phyloP scores from a whole-genome alignment of 2,888 invertebrate genomes.

The Eucera pruinosa region DNA sequence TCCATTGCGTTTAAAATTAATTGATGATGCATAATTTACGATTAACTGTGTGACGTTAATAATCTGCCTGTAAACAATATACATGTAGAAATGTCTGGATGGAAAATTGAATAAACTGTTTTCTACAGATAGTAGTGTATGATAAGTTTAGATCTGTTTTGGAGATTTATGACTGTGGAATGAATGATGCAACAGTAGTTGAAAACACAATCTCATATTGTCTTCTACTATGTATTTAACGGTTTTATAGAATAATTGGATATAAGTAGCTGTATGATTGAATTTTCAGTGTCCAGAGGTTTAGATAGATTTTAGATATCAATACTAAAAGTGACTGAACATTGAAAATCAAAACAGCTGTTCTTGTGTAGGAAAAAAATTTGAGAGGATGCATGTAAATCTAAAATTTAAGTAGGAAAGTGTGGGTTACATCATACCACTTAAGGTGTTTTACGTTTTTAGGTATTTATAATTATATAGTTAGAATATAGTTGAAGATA shows the following conservation, averaged over 20 bases:
- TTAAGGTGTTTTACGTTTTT: no score
- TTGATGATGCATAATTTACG: neutral
- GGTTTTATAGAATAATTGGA: neutral
- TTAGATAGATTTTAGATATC: no score
- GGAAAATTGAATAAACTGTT: neutral
- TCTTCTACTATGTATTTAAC: neutral
- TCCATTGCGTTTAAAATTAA: neutral
- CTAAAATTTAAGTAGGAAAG: no score
- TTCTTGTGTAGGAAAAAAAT: no score
- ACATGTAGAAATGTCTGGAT: neutral
- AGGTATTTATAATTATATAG: no score
- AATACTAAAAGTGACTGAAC: no score
- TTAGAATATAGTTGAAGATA: no score
- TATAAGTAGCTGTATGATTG: no score
- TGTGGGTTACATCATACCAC: no score
- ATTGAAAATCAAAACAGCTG: no score
- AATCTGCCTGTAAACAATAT: neutral
- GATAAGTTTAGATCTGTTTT: constrained; percentile 32
- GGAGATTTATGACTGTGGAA: constrained; percentile 10
- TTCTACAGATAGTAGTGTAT: neutral
- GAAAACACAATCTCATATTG: constrained; percentile 6
- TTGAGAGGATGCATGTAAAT: no score
- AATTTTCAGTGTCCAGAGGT: no score
- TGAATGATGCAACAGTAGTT: constrained; percentile 8
- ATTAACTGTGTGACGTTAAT: neutral